Conservation (phyloP, 1,140 invertebrate genomes). For the Oryzaephilus surinamensis region DNA sequence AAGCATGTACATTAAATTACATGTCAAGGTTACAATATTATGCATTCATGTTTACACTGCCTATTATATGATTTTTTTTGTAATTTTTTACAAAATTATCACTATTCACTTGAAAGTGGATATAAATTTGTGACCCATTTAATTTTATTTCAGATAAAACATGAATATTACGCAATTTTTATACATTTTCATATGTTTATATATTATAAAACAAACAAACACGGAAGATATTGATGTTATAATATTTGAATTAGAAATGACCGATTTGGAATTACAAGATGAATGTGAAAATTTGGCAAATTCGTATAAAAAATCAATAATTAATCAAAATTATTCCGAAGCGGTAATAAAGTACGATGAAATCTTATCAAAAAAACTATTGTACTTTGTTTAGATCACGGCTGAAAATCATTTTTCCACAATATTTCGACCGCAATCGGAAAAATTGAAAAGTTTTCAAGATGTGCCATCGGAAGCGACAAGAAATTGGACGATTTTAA, state of each 20-base stretch:
- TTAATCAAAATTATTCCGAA: slow-evolving; percentile 7
- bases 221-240: no score
- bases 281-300: slow-evolving; percentile 17
- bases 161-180: no score
- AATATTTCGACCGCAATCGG: slow-evolving; percentile 13
- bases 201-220: no score
- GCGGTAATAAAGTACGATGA: slow-evolving; percentile 8
- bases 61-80: no score
- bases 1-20: no score
- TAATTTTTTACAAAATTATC: no score
- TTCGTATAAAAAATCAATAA: slow-evolving; percentile 11
- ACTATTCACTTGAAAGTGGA: no score
- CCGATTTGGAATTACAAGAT: slow-evolving; percentile 24
- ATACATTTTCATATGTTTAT: no score
- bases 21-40: no score
- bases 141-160: no score
- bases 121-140: no score
- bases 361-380: slow-evolving; percentile 2
- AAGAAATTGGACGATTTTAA: slow-evolving; percentile 38
- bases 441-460: slow-evolving; percentile 14
- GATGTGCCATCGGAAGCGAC: slow-evolving; percentile 30
- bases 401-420: slow-evolving; percentile 11
- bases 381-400: slow-evolving; percentile 13
- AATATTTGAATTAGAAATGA: slow-evolving; percentile 22
- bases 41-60: no score